Evolutionary conservation across 2,888 invertebrate species (phyloP).

Genomic region (Sphaerophoria taeniata): DNA sequence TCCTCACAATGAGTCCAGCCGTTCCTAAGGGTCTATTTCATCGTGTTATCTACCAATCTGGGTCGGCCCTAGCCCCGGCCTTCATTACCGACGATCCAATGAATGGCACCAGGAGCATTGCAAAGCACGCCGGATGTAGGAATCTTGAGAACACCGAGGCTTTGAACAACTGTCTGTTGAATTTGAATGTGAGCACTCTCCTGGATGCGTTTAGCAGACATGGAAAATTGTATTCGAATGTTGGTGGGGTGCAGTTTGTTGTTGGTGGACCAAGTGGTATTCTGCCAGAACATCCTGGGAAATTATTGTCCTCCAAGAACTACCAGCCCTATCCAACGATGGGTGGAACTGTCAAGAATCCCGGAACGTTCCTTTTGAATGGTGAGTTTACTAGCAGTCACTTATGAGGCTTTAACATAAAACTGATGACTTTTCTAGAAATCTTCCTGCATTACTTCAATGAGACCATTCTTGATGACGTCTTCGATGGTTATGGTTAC

Average conservation of each 20-base stretch:
- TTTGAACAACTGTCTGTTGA: slow-evolving; percentile 81
- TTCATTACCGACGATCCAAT: slow-evolving; percentile 83
- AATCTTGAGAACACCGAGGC: slow-evolving; percentile 77
- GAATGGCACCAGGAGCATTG: slow-evolving; percentile 80
- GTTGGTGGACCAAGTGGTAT: slow-evolving; percentile 81
- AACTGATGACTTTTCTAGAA: slow-evolving; percentile 72
- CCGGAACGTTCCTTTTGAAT: slow-evolving; percentile 83
- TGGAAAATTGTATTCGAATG: slow-evolving; percentile 76
- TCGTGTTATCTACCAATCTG: slow-evolving; percentile 84
- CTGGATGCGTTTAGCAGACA: slow-evolving; percentile 81
- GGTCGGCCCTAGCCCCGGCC: slow-evolving; percentile 83
- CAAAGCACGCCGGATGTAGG: slow-evolving; percentile 80
- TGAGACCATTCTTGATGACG: slow-evolving; percentile 78
- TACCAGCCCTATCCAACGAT: slow-evolving; percentile 82
- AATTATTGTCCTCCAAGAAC: slow-evolving; percentile 78
- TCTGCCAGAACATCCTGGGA: slow-evolving; percentile 80
- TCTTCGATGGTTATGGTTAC: slow-evolving; percentile 77
- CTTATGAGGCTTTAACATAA: background rate
- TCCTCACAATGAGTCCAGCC: slow-evolving; percentile 83
- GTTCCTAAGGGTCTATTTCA: slow-evolving; percentile 83
- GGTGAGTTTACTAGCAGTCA: slow-evolving; percentile 80
- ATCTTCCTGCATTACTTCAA: slow-evolving; percentile 80
- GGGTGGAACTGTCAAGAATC: slow-evolving; percentile 83
- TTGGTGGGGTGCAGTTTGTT: slow-evolving; percentile 80
- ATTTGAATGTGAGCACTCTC: slow-evolving; percentile 80